Base-by-base conservation (phyloP, 2,888 invertebrate genomes). In the Dorcus parallelipipedus region DNA sequence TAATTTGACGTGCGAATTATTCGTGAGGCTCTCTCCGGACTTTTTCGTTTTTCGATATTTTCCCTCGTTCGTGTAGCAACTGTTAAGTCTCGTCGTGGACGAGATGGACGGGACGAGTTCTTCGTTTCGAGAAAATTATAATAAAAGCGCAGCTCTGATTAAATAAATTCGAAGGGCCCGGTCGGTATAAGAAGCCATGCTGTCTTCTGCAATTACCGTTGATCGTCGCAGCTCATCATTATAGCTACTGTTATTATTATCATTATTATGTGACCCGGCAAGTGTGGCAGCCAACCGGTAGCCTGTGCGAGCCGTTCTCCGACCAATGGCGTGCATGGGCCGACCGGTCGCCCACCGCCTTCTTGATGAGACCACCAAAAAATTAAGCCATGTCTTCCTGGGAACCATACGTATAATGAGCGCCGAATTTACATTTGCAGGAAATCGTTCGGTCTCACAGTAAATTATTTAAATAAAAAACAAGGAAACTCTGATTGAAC, bases 241-340 rank as follows among this genome's bases (percentile, higher is more conserved):
- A 75, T 53, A 53, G 70, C 74, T 67, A 71, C 73, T 71, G 73
- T 76, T 75, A 75, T 76, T 75, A 76, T 76, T 73, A 75, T 74
- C 74, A 74, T 76, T 74, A 75, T 74, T 73, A 76, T 75, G 73
- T 71, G 74, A 73, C 73, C 68, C 66, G 67, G 66, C 71, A 65
- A 65, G 67, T 71, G 66, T 67, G 66, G 69, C 69, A 67, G 70
- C 75, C 74, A 75, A 76, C 74, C 75, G 70, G 75, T 74, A 74
- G 74, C 72, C 64, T 62, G 64, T 63, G 47, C 62, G 59, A 53
- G 60, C 52, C 58, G 59, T 59, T 53, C 51, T 55, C 40, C 65
- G 65, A 62, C 73, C 74, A 74, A 75, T 74, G 63, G 64, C 64
- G 60, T 17, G 56, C 53, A 56, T 62, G 59, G 64, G 67, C 61